Conservation (phyloP, 2,888 invertebrate species). For the Nephrocerus scutellatus region DNA sequence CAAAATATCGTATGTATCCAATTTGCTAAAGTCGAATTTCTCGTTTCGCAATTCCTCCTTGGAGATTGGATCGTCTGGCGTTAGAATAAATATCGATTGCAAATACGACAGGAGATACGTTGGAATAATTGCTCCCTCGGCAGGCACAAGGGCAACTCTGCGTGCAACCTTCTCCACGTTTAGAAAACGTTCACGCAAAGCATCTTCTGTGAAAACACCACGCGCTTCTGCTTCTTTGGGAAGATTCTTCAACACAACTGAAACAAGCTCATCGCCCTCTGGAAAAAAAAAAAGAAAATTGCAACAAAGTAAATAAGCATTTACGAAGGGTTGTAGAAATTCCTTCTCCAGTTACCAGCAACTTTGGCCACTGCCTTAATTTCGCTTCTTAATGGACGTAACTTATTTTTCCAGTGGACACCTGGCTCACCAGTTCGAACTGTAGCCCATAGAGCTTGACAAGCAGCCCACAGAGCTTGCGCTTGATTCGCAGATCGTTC, state of each 20-base stretch:
- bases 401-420: conserved; percentile 52
- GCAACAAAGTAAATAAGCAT: neutral
- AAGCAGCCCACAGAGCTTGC: conserved; percentile 90
- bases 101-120: conserved; percentile 80
- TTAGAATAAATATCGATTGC: conserved; percentile 76
- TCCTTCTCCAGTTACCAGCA: conserved; percentile 62
- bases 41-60: conserved; percentile 65
- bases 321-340: too few relatives aligned
- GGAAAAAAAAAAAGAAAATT: conserved; percentile 49
- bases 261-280: conserved; percentile 72
- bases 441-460: conserved; percentile 75
- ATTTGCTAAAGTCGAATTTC: conserved; percentile 61
- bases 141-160: conserved; percentile 79
- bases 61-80: conserved; percentile 62
- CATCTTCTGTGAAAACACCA: conserved; percentile 84
- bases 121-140: conserved; percentile 76
- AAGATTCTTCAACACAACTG: conserved; percentile 68
- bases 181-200: conserved; percentile 76
- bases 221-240: conserved; percentile 67
- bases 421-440: conserved; percentile 59
- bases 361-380: conserved; percentile 67
- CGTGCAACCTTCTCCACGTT: conserved; percentile 73
- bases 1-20: conserved; percentile 84
- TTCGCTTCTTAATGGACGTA: conserved; percentile 60
- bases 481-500: conserved; percentile 71